Conservation (phyloP, 2,888 invertebrate species). For the Torymus texanus region DNA sequence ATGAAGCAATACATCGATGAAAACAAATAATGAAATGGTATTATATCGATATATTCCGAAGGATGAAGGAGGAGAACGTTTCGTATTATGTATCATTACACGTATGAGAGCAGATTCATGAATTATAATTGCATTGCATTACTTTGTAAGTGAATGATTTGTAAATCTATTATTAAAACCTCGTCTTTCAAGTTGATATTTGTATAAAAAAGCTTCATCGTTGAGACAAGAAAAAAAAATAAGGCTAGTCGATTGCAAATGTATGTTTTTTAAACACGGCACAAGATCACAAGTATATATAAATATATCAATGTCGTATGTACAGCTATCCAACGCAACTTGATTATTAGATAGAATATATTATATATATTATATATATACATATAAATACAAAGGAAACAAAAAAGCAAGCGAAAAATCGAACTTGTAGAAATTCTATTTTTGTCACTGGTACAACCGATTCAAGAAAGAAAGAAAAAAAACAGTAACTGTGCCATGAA, state of each 20-base stretch:
- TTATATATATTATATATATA: conserved; percentile 20
- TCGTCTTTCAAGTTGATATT: conserved; percentile 51
- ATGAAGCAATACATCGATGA: conserved; percentile 52
- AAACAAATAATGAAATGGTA: conserved; percentile 13
- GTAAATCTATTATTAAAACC: conserved; percentile 46
- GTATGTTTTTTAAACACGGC: conserved; percentile 42
- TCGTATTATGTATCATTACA: conserved; percentile 25
- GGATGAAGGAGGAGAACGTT: background rate
- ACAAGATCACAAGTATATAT: conserved; percentile 41
- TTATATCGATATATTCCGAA: conserved; percentile 32
- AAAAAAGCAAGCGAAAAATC: conserved; percentile 39
- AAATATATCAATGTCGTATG: conserved; percentile 33
- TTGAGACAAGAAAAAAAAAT: conserved; percentile 2
- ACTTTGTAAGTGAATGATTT: conserved; percentile 48
- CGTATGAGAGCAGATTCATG: conserved; percentile 8
- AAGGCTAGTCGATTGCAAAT: conserved; percentile 45
- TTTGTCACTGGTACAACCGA: conserved; percentile 50
- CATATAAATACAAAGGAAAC: conserved; percentile 21
- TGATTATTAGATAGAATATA: conserved; percentile 42
- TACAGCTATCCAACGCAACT: conserved; percentile 42
- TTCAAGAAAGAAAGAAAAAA: conserved; percentile 11
- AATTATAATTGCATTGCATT: conserved; percentile 28
- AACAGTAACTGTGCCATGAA: conserved; percentile 23
- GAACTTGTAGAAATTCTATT: conserved; percentile 50
- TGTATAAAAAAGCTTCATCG: conserved; percentile 48